Evolutionary conservation across 2,113 vertebrate genomes (phyloP), one percentile per base, ranked within the genome.

Genomic region (Empidonax alnorum): DNA sequence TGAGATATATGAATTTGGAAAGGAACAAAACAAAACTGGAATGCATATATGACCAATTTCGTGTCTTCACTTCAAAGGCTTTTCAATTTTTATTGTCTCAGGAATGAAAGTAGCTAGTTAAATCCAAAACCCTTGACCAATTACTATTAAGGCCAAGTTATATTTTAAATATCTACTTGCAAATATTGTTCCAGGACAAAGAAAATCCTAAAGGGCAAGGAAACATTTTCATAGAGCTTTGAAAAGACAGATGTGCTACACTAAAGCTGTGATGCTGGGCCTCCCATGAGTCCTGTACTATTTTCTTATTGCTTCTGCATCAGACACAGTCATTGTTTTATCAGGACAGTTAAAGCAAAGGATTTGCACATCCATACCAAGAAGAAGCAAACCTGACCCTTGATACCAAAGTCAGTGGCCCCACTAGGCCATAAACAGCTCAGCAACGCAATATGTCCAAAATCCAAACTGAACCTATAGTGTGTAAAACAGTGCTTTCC

Each of bases 1-100:
- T 67, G 59, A 95, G 87, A 95, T 93, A 71, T 74, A 96, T 83
- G 93, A 90, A 96, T 69, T 90, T 66, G 67, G 89, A 82, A 93
- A 85, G 78, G 87, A 67, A 81, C 63, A 90, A 94, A 96, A 75
- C 74, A 94, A 77, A 95, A 90, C 55, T 52, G 59, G 42, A 90
- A 90, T 0, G 1, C 30, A 53, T 12, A 59, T 10, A 24, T 8
- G 16, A 87, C 27, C 9, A 25, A 69, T 71, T 91, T 73, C 2
- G 2, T 50, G 63, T 25, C 75, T 80, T 85, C 42, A 49, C 63
- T 79, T 66, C n/a, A 73, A 87, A 82, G 39, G 66, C 20, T 95
- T 91, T 83, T 87, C 53, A 5, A 35, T 31, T 89, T 74, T 87
- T 72, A 42, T 81, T 76, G 35, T 10, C 79, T 8, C 50, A 33